Percentiles rank a stretch among this genome's conserved stretches.
Conservation (phyloP, 2,888 invertebrate genomes). For the Drosophila longiperda region DNA sequence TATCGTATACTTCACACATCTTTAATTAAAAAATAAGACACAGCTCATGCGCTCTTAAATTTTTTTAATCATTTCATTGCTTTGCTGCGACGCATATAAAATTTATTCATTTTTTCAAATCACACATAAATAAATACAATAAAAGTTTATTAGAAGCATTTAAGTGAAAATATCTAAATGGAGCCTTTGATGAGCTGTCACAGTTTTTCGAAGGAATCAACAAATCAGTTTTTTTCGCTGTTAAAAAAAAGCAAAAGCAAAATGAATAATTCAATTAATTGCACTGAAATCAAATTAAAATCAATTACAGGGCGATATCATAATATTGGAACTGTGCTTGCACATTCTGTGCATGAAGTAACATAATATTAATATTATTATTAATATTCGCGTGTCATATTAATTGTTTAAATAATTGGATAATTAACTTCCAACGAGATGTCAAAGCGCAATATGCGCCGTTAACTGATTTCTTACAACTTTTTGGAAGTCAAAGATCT, state of each 20-base stretch:
- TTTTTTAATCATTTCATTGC: not conserved
- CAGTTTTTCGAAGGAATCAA: not conserved
- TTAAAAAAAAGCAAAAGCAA: not conserved
- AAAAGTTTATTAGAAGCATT: not conserved
- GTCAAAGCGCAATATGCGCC: not conserved
- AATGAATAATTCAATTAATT: not conserved
- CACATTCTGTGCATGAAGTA: not conserved
- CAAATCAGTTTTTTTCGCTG: not conserved
- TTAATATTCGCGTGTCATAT: not conserved
- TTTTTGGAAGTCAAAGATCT: not conserved
- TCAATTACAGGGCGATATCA: not conserved
- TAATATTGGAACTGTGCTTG: not conserved
- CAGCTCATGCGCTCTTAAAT: not conserved
- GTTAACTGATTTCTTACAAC: not conserved
- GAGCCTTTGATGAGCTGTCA: not conserved
- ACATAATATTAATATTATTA: not conserved
- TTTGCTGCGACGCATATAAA: not conserved
- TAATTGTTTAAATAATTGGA: not conserved
- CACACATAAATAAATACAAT: not conserved
- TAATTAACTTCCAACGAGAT: not conserved
- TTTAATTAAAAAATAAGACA: not conserved
- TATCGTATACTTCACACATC: not conserved
- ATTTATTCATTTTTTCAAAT: not conserved
- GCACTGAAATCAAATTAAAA: not conserved
- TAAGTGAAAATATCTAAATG: not conserved